Evolutionary conservation across 2,888 invertebrate species (phyloP).

Genomic region (Liposcelis brunnea): DNA sequence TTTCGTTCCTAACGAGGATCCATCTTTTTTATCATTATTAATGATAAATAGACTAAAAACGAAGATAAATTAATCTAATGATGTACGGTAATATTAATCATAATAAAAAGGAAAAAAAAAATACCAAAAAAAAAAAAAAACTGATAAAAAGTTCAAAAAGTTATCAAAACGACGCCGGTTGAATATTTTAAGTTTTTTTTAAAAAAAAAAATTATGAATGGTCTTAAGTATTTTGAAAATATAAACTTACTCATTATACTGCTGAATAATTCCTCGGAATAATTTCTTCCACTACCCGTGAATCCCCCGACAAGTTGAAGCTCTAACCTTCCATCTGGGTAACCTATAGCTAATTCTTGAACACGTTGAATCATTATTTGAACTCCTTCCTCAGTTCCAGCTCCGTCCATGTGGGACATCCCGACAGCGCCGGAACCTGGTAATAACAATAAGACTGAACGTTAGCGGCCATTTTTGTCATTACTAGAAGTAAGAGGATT

Average conservation of each 20-base stretch:
- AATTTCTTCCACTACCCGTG: constrained; percentile 58
- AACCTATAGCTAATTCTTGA: constrained; percentile 71
- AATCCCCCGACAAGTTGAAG: constrained; percentile 84
- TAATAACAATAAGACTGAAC: constrained; percentile 12
- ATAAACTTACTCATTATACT: constrained; percentile 79
- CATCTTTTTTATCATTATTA: constrained; percentile 23
- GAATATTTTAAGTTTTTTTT: background rate
- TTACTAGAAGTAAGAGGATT: no score
- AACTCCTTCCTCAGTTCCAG: constrained; percentile 68
- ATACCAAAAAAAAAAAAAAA: no score
- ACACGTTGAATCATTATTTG: constrained; percentile 67
- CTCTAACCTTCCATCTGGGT: constrained; percentile 76
- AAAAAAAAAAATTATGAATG: no score
- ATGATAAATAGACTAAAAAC: constrained; percentile 4
- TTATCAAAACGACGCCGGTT: background rate
- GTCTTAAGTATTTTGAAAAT: no score
- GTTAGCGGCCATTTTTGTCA: background rate
- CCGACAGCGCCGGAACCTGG: constrained; percentile 77
- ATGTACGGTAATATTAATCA: background rate
- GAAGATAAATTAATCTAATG: background rate
- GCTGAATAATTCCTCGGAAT: constrained; percentile 77
- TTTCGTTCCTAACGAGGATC: no score
- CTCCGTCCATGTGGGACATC: constrained; percentile 68
- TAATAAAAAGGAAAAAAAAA: background rate
- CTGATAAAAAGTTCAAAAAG: background rate